phyloP scores from a whole-genome alignment of 64 coral and sea anemone species.

The Acropora tenuis region DNA sequence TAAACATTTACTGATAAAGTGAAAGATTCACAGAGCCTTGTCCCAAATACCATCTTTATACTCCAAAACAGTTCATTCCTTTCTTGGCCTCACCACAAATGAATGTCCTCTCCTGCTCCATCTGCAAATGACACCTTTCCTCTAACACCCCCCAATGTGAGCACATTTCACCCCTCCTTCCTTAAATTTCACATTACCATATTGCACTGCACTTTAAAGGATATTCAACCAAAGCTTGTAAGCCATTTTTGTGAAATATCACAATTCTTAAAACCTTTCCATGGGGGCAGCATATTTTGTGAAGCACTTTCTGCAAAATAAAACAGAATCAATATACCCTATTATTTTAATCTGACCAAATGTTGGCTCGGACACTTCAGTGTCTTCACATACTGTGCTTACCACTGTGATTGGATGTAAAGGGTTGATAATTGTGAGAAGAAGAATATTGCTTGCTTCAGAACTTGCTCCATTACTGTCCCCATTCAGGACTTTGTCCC shows the following conservation, averaged over 20 bases:
- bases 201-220: constrained; percentile 48
- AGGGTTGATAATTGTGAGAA: constrained; percentile 98
- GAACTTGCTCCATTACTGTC: constrained; percentile 78
- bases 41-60: no score
- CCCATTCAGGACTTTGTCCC: constrained; percentile 97
- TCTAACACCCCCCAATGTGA: not conserved
- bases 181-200: not conserved
- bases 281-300: constrained; percentile 89
- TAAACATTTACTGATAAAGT: no score
- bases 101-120: no score
- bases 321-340: not conserved
- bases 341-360: not conserved
- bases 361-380: not conserved
- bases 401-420: constrained; percentile 97
- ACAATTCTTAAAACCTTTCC: constrained; percentile 98
- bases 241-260: constrained; percentile 99
- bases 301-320: constrained; percentile 89
- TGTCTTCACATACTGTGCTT: not conserved
- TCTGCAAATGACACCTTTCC: not conserved
- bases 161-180: not conserved
- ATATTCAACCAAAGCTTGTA: constrained; percentile 99
- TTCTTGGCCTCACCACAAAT: no score
- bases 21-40: no score
- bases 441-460: constrained; percentile 95
- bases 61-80: no score